These are phyloP conservation scores for Hyposmocoma kahamanoa DNA, from an alignment of 1,140 invertebrate species.

Conservation along the genomic window DNA sequence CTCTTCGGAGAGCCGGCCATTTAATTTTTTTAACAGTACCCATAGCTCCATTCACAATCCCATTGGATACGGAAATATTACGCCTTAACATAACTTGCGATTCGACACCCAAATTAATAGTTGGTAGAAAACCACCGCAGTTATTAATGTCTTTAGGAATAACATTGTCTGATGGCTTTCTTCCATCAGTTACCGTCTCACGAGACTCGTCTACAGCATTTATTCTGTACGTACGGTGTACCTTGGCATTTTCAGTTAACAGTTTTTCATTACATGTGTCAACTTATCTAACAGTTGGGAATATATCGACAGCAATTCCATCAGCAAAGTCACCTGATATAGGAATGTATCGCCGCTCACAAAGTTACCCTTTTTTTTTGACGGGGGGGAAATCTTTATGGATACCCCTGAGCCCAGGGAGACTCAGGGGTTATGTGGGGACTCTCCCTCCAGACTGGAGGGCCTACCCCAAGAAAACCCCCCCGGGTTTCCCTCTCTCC, in stretches of 20 bases:
- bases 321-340: constrained; percentile 21
- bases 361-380: too few species aligned
- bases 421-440: too few species aligned
- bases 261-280: constrained; percentile 22
- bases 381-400: too few species aligned
- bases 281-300: constrained; percentile 22
- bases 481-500: too few species aligned
- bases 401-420: too few species aligned
- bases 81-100: constrained; percentile 20
- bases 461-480: too few species aligned
- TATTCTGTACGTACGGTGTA: constrained; percentile 8
- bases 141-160: constrained; percentile 21
- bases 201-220: constrained; percentile 20
- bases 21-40: constrained; percentile 21
- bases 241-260: constrained; percentile 8
- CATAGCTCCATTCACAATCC: constrained; percentile 28
- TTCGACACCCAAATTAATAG: constrained; percentile 13
- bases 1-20: constrained; percentile 21
- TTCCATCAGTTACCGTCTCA: constrained; percentile 18
- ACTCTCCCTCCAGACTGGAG: too few species aligned
- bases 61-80: constrained; percentile 22
- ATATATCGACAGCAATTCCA: constrained; percentile 21
- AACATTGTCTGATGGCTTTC: constrained; percentile 13
- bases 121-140: constrained; percentile 17
- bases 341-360: constrained; percentile 14